These are phyloP conservation scores for Halichoerus grypus DNA, from an alignment of 2,113 vertebrate genomes.

Conservation along the genomic window DNA sequence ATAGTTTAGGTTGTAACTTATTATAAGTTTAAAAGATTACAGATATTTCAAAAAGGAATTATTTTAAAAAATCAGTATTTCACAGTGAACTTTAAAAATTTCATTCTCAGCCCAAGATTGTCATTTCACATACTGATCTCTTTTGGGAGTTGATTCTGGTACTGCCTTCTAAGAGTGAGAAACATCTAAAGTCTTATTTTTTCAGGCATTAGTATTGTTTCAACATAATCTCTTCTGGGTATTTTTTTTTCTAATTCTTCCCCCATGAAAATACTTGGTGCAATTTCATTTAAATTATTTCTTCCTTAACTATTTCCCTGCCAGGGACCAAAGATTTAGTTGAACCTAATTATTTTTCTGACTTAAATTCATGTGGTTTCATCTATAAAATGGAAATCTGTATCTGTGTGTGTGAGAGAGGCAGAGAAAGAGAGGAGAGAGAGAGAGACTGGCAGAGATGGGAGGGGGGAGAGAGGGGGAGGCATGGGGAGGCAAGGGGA, in stretches of 20 bases:
- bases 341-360: conserved; percentile 20
- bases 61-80: conserved; percentile 45
- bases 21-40: conserved; percentile 75
- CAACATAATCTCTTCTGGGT: background rate
- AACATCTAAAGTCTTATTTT: background rate
- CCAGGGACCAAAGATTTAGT: background rate
- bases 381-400: background rate
- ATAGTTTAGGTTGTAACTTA: conserved; percentile 64
- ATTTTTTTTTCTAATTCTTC: conserved; percentile 5
- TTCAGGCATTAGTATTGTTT: conserved; percentile 1
- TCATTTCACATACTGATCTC: conserved; percentile 28
- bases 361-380: conserved; percentile 25
- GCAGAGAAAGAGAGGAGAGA: background rate
- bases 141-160: background rate
- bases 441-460: background rate
- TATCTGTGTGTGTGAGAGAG: background rate
- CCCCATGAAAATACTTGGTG: background rate
- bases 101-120: conserved; percentile 36
- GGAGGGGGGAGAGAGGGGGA: background rate
- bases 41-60: conserved; percentile 59
- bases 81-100: conserved; percentile 34
- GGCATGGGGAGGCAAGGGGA: background rate
- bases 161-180: conserved; percentile 12
- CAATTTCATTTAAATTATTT: conserved; percentile 19
- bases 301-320: background rate